Percentiles rank a stretch among this genome's conserved stretches.
Conservation (phyloP, 2,113 vertebrate genomes). For the Coracopsis vasa region DNA sequence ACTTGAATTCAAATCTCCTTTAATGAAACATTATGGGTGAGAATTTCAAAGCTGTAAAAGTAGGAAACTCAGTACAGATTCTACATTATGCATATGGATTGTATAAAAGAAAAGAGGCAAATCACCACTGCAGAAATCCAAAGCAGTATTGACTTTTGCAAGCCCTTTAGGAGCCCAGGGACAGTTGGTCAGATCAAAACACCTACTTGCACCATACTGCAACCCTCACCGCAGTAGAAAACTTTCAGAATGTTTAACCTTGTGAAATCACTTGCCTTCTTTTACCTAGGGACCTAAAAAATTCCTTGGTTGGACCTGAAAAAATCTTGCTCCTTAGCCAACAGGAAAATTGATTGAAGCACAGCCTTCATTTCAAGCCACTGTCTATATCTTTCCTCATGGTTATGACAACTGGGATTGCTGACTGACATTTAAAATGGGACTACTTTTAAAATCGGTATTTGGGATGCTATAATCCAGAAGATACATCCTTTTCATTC, state of each 20-base stretch:
- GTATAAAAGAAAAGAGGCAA: neutral
- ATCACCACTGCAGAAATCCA: neutral
- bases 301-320: neutral
- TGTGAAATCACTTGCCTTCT: neutral
- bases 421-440: neutral
- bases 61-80: neutral
- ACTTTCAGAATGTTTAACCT: neutral
- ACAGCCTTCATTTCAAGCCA: neutral
- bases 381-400: neutral
- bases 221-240: neutral
- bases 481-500: neutral
- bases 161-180: neutral
- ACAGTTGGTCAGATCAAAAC: neutral
- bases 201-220: neutral
- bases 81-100: neutral
- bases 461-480: neutral
- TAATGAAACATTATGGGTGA: slow-evolving; percentile 40
- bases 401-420: neutral
- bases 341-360: neutral
- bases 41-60: slow-evolving; percentile 26
- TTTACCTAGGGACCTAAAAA: neutral
- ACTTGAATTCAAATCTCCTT: slow-evolving; percentile 17
- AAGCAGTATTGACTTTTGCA: neutral
- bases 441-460: neutral
- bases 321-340: neutral